A percentile compares a stretch with the other conserved stretches of the same genome.
Evolutionary conservation across 2,797 vertebrate genomes (phyloP).

Genomic region (Phaenicophaeus curvirostris): DNA sequence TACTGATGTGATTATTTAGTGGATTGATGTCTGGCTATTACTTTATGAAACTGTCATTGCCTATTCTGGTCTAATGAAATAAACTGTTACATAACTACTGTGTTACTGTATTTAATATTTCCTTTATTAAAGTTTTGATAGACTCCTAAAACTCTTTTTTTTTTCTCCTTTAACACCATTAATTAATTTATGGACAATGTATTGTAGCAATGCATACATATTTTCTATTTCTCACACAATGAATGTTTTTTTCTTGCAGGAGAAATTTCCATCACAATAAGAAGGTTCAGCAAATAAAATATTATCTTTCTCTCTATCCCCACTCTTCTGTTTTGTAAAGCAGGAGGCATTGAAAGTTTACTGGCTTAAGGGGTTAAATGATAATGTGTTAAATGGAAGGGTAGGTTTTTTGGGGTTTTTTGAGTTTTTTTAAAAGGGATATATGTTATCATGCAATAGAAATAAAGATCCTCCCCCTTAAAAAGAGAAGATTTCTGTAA

Average conservation of each 20-base stretch:
- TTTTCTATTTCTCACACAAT: background rate
- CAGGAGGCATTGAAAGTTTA: background rate
- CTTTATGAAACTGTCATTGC: background rate
- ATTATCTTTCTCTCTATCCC: background rate
- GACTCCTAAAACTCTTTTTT: background rate
- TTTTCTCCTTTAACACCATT: background rate
- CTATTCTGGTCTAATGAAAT: background rate
- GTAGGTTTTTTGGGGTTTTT: no score
- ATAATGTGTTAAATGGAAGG: background rate
- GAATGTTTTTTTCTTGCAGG: background rate
- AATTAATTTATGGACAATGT: background rate
- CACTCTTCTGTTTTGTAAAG: background rate
- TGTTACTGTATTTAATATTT: background rate
- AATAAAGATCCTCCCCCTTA: background rate
- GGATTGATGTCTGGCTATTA: background rate
- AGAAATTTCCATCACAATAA: background rate
- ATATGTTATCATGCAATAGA: background rate
- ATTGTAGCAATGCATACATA: background rate
- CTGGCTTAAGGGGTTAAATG: background rate
- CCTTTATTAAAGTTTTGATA: background rate
- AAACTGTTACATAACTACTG: background rate
- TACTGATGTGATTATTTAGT: background rate
- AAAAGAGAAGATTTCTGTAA: background rate
- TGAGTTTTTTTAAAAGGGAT: background rate
- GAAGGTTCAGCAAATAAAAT: background rate